Evolutionary conservation across 2,888 invertebrate genomes (phyloP).

Genomic region (Yponomeuta sedellus): DNA sequence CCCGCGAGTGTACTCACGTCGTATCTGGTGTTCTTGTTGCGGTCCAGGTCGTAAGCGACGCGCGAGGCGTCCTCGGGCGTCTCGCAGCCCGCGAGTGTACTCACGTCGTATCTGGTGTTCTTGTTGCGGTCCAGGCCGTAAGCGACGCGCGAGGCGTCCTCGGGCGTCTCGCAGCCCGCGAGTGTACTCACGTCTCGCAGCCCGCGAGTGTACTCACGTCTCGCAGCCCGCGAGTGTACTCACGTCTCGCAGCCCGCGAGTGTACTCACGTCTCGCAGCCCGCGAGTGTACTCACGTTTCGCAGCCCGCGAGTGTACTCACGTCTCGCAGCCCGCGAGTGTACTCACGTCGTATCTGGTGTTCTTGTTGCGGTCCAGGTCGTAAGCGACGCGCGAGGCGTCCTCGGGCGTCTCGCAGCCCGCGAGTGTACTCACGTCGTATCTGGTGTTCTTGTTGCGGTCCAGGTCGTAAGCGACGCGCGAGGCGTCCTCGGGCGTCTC

Average conservation of each 20-base stretch:
- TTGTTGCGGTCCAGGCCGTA: conserved; percentile 87
- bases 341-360: conserved; percentile 86
- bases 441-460: conserved; percentile 81
- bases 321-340: conserved; percentile 74
- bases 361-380: conserved; percentile 85
- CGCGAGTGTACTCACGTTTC: conserved; percentile 72
- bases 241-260: conserved; percentile 83
- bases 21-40: conserved; percentile 83
- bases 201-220: conserved; percentile 74
- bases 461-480: conserved; percentile 94
- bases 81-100: conserved; percentile 86
- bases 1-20: conserved; percentile 81
- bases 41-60: conserved; percentile 93
- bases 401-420: conserved; percentile 99
- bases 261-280: conserved; percentile 85
- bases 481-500: conserved; percentile 99
- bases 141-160: conserved; percentile 97
- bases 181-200: too few species aligned
- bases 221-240: conserved; percentile 72
- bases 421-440: conserved; percentile 80
- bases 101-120: conserved; percentile 87
- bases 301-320: too few species aligned
- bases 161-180: conserved; percentile 99
- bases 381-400: conserved; percentile 97
- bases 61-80: conserved; percentile 98